phyloP scores from a whole-genome alignment of 2,888 invertebrate species.

The Thumatha senex region DNA sequence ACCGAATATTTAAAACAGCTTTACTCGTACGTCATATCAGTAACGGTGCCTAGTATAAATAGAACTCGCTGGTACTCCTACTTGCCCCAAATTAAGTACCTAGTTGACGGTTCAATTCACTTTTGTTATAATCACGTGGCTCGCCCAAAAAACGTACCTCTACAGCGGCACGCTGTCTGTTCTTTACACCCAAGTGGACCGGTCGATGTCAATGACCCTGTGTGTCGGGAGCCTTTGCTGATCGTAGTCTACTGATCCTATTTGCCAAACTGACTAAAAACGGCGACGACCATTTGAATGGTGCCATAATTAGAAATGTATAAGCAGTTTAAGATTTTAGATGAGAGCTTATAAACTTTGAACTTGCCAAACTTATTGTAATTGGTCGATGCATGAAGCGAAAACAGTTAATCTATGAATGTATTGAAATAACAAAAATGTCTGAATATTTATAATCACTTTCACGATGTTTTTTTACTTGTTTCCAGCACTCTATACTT shows the following conservation, averaged over 20 bases:
- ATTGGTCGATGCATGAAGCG: no score
- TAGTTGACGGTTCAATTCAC: neutral
- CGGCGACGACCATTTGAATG: neutral
- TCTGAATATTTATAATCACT: no score
- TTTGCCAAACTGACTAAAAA: neutral
- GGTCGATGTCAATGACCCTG: constrained; percentile 26
- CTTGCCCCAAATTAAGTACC: neutral
- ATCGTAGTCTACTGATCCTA: constrained; percentile 11
- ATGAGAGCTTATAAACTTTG: neutral
- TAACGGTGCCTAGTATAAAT: neutral
- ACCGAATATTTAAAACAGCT: neutral
- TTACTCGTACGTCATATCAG: neutral
- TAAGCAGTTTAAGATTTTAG: neutral
- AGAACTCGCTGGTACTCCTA: neutral
- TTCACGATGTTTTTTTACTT: no score
- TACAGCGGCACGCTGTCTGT: constrained; percentile 10
- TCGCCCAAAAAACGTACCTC: constrained; percentile 1
- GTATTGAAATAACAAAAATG: no score
- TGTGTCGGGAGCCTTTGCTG: constrained; percentile 18
- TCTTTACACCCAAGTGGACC: neutral
- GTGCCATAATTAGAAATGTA: neutral
- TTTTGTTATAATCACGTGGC: neutral
- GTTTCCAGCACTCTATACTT: no score
- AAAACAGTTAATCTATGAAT: no score
- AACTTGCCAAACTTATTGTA: neutral